phyloP scores from a whole-genome alignment of 2,113 vertebrate genomes.

The Melanotaenia duboulayi region DNA sequence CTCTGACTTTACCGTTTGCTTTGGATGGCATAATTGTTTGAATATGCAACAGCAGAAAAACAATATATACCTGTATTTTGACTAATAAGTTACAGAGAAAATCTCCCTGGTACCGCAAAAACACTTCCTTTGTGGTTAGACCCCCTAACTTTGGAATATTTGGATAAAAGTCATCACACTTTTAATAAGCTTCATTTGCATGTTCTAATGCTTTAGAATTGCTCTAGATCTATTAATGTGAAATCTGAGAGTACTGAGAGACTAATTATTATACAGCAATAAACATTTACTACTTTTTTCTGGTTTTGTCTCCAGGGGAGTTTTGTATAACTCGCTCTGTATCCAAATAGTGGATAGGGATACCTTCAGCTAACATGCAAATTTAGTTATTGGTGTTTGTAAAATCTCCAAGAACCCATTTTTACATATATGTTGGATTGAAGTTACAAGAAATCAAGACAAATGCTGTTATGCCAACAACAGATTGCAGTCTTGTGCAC shows the following conservation, averaged over 20 bases:
- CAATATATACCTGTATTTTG: slow-evolving; percentile 4
- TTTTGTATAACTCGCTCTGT: background rate
- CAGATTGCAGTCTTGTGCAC: background rate
- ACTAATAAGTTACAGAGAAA: slow-evolving; percentile 22
- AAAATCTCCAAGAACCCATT: slow-evolving; percentile 1
- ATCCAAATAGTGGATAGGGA: background rate
- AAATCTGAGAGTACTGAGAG: slow-evolving; percentile 23
- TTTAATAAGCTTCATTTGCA: slow-evolving; percentile 32
- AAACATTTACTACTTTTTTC: slow-evolving; percentile 13
- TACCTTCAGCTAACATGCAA: background rate
- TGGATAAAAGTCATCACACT: slow-evolving; percentile 35
- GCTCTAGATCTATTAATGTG: slow-evolving; percentile 37
- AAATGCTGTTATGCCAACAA: too few relatives aligned
- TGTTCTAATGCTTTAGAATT: slow-evolving; percentile 38
- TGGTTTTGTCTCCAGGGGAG: background rate
- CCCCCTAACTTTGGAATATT: slow-evolving; percentile 25
- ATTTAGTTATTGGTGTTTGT: slow-evolving; percentile 6
- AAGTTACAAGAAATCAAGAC: background rate
- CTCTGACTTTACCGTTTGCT: slow-evolving; percentile 61
- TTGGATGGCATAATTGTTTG: slow-evolving; percentile 58
- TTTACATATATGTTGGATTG: background rate
- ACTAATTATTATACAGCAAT: slow-evolving; percentile 8
- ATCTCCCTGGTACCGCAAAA: slow-evolving; percentile 12
- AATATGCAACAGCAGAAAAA: slow-evolving; percentile 7
- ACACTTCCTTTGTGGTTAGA: background rate